Conservation (phyloP, 2,797 vertebrate genomes). For the Phylloscopus collybita region DNA sequence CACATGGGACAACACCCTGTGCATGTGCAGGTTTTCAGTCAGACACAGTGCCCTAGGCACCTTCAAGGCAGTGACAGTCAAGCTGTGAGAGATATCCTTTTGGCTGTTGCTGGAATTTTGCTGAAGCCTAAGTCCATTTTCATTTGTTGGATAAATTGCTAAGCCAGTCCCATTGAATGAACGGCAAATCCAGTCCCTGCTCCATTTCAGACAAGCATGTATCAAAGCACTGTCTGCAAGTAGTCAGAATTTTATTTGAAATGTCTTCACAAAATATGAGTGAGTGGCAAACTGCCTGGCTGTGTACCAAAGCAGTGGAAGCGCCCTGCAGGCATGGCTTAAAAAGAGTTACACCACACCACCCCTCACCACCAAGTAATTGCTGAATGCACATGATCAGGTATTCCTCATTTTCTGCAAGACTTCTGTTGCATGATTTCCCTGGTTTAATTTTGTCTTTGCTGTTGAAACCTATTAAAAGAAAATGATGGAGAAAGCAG, state of each 20-base stretch:
- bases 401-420: conserved; percentile 4
- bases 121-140: background rate
- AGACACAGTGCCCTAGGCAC: background rate
- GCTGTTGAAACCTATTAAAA: conserved; percentile 50
- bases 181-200: background rate
- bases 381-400: background rate
- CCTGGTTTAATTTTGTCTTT: conserved; percentile 42
- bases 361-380: background rate
- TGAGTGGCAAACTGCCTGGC: background rate
- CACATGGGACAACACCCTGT: fast-evolving
- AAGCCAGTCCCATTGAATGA: background rate
- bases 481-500: conserved; percentile 27
- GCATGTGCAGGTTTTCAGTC: background rate
- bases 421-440: background rate
- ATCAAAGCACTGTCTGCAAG: background rate
- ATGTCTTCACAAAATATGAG: background rate
- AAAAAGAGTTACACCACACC: background rate
- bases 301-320: background rate
- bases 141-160: background rate
- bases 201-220: background rate
- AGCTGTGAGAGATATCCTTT: background rate
- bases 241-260: background rate
- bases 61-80: background rate
- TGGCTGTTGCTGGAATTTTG: background rate
- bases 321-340: background rate